phyloP scores from a whole-genome alignment of 1,140 invertebrate species.

The Carposina sasakii region DNA sequence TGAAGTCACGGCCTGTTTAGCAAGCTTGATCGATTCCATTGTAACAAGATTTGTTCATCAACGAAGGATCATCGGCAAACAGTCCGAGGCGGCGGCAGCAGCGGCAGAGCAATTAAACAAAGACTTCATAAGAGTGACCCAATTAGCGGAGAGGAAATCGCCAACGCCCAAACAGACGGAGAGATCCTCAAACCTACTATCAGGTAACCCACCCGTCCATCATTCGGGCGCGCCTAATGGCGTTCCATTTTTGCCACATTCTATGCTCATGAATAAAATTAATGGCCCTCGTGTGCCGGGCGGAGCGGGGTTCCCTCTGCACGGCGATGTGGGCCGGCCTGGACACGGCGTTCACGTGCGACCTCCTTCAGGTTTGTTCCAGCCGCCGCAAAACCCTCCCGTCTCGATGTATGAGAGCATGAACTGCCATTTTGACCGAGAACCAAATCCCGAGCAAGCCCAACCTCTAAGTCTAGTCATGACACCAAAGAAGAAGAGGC shows the following conservation, averaged over 20 bases:
- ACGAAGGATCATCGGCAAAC: constrained; percentile 81
- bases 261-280: constrained; percentile 64
- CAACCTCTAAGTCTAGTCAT: constrained; percentile 95
- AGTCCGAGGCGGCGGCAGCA: constrained; percentile 81
- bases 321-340: constrained; percentile 67
- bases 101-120: constrained; percentile 88
- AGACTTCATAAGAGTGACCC: constrained; percentile 83
- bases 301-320: constrained; percentile 70
- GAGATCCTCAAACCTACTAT: constrained; percentile 74
- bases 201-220: constrained; percentile 75
- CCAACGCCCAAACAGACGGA: constrained; percentile 86
- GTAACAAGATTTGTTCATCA: constrained; percentile 89
- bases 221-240: constrained; percentile 59
- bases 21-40: constrained; percentile 91
- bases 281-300: constrained; percentile 71
- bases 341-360: constrained; percentile 81
- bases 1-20: constrained; percentile 88
- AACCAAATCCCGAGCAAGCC: constrained; percentile 88
- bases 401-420: constrained; percentile 78
- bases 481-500: constrained; percentile 94
- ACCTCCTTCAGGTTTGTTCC: constrained; percentile 84
- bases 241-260: constrained; percentile 54
- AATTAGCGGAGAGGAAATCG: constrained; percentile 87
- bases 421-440: constrained; percentile 79
- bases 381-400: constrained; percentile 82